phyloP scores from a whole-genome alignment of 2,113 vertebrate genomes.

The Cyanoderma ruficeps region DNA sequence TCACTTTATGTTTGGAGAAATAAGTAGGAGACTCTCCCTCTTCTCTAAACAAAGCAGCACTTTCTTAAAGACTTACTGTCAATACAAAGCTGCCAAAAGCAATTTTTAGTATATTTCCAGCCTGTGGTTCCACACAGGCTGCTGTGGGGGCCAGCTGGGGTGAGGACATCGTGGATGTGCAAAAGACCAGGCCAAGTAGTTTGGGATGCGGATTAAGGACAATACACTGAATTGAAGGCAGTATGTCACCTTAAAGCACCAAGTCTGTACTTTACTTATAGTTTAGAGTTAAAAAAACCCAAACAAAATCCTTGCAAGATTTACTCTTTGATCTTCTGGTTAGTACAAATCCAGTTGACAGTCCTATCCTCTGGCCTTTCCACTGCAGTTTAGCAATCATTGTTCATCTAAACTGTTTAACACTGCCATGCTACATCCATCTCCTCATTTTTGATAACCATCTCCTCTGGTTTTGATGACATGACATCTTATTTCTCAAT shows the following conservation, averaged over 20 bases:
- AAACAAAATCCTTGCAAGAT: background rate
- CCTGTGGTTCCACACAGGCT: background rate
- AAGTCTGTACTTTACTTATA: background rate
- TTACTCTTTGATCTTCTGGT: background rate
- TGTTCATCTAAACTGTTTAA: background rate
- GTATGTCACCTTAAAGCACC: background rate
- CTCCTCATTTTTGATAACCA: background rate
- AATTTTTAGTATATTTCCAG: background rate
- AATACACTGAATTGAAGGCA: rapidly evolving
- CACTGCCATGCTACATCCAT: no score
- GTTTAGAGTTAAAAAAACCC: background rate
- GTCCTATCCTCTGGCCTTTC: background rate
- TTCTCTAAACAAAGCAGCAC: background rate
- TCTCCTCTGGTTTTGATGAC: background rate
- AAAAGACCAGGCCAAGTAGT: background rate
- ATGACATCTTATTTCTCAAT: background rate
- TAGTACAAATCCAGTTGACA: background rate
- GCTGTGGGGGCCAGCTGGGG: background rate
- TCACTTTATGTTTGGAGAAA: background rate
- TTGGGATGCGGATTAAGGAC: background rate
- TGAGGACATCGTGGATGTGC: no score
- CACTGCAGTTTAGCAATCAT: background rate
- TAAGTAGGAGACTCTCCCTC: background rate
- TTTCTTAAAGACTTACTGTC: background rate
- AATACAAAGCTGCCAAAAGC: background rate